Base-by-base conservation (phyloP, 2,113 vertebrate species). In the Pipa parva region DNA sequence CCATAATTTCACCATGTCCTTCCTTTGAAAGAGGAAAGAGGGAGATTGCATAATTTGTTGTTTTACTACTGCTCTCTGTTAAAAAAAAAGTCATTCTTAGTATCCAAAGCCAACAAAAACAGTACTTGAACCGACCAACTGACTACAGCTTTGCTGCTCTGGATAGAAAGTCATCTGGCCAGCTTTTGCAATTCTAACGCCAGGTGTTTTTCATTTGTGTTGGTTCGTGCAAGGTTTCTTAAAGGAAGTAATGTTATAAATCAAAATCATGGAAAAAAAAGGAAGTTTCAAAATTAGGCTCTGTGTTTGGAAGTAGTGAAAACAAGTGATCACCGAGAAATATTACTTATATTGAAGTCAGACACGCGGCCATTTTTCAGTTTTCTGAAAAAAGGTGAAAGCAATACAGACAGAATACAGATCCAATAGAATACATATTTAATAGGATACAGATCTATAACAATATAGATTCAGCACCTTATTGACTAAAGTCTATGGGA, bases 171-270 rank as follows among this genome's bases (percentile, higher is more conserved):
- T 75, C 77, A 80, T 77, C 81, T 84, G 82, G 78, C 80, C 74
- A 77, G 70, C 59, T 70, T 70, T 75, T 76, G 60, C 58, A 71
- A 52, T 67, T 77, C 77, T 76, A 63, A 76, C 66, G 64, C 77
- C 84, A 84, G 83, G 81, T 82, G 82, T 81, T 87, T 83, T 79
- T 83, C 79, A 86, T 83, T 83, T 85, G 72, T 79, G 74, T 75
- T 81, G 80, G 84, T 83, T 88, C 79, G 85, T 79, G 74, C 82
- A 79, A 85, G 82, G 82, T 83, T 83, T 77, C 83, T 76, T 80
- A 72, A 80, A 80, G 78, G 76, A 36, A 42, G 79, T 72, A 74
- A 80, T 15, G 63, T 0, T 63, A 81, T 79, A 81, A 81, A 83
- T 81, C 79, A 57, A 66, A 56, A 31, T 3, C 2, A 29, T 13